Evolutionary conservation across 2,888 invertebrate species (phyloP), one percentile per base, ranked within the genome.

Genomic region (Incurvaria masculella): DNA sequence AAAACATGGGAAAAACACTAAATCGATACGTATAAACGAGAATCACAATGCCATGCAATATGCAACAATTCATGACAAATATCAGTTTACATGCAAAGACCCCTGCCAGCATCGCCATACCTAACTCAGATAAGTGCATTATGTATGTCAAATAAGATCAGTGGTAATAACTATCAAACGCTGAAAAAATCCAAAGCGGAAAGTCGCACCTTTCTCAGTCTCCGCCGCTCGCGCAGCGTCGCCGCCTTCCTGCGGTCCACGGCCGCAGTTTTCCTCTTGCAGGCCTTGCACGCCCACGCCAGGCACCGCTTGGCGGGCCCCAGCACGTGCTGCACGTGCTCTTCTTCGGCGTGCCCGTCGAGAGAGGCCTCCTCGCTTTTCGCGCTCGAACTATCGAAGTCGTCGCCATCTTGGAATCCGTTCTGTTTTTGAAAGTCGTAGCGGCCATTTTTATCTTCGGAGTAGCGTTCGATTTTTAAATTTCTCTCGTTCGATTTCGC

Each of bases 241-340:
- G 98, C 98, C 5, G 98, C 98, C 81, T 97, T 97, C 63, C 98
- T 83, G 47, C 98, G 81, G 74, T 99, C 98, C 8, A 97, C 91
- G 1, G 95, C 89, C 42, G 96, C 94, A 16, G 91, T 94, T 76
- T 97, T 96, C 75, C 94, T 89, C 71, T 97, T 97, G 74, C 97
- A 97, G 1, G 96, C 95, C 65, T 97, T 97, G 70, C 97, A 97
- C 2, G 97, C 97, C 97, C 97, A 97, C 11, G 96, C 85, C 39
- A 97, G 80, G 62, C 97, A 97, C 52, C 91, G 84, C 52, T 92
- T 79, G 44, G 85, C 85, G 0, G 79, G 80, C 0, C 79, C 80
- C 53, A 80, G 53, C 1, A 79, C 76, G 53, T 80, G 80, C 38
- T 79, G 80, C 1, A 81, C 65, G 54, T 80, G 80, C 39, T 59